These are phyloP conservation scores for Yponomeuta malinellus DNA, from an alignment of 2,888 invertebrate genomes.

Conservation along the genomic window DNA sequence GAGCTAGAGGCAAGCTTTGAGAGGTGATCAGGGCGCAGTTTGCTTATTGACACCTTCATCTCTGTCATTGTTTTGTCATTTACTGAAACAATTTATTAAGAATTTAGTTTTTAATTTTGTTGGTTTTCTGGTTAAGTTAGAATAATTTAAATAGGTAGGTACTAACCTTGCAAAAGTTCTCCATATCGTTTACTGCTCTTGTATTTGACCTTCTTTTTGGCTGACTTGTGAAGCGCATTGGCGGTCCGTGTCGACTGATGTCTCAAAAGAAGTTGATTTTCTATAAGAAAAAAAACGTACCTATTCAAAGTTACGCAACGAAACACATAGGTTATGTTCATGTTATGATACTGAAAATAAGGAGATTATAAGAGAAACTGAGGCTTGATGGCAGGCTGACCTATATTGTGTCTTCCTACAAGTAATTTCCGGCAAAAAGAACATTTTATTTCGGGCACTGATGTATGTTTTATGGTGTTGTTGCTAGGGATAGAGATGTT, in stretches of 20 bases:
- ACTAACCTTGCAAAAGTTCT: slow-evolving; percentile 80
- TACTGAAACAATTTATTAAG: slow-evolving; percentile 63
- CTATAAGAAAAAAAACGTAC: slow-evolving; percentile 37
- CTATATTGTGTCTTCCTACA: slow-evolving; percentile 46
- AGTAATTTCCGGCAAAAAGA: slow-evolving; percentile 61
- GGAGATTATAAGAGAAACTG: background rate
- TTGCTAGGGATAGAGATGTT: slow-evolving; percentile 41
- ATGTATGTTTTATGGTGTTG: slow-evolving; percentile 34
- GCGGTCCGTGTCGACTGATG: slow-evolving; percentile 65
- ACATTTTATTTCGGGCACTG: slow-evolving; percentile 56
- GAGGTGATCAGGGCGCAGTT: slow-evolving; percentile 79
- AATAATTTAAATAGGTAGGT: no score
- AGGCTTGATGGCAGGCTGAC: slow-evolving; percentile 31
- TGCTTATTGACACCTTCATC: slow-evolving; percentile 80
- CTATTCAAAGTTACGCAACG: slow-evolving; percentile 56
- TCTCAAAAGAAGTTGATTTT: slow-evolving; percentile 43
- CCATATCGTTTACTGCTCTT: slow-evolving; percentile 76
- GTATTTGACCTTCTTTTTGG: slow-evolving; percentile 61
- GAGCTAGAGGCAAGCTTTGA: slow-evolving; percentile 78
- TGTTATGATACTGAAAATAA: slow-evolving; percentile 17
- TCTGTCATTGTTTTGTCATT: slow-evolving; percentile 78
- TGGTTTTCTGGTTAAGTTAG: background rate
- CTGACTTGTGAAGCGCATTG: slow-evolving; percentile 42
- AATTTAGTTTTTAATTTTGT: background rate
- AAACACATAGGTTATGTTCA: slow-evolving; percentile 36